phyloP scores from a whole-genome alignment of 2,113 vertebrate species.

The pig (Sus scrofa) region DNA sequence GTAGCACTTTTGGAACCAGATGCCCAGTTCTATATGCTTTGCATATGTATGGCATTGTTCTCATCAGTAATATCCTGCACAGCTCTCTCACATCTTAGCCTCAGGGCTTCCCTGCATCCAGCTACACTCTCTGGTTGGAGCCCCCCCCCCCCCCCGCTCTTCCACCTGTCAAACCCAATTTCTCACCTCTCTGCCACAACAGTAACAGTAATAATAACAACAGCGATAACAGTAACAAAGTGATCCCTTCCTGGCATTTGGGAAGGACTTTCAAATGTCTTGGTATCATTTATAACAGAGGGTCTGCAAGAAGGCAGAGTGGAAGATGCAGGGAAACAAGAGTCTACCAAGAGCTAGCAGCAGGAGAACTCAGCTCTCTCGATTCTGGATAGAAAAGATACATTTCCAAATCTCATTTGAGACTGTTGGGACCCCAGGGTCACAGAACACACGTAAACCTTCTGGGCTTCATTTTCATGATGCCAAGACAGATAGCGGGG shows the following conservation, averaged over 20 bases:
- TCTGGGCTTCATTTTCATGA: constrained; percentile 9
- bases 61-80: background rate
- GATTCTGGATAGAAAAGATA: background rate
- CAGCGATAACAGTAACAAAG: background rate
- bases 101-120: background rate
- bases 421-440: background rate
- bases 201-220: background rate
- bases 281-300: background rate
- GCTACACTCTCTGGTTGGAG: background rate
- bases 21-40: background rate
- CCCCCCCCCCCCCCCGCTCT: too few relatives aligned
- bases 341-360: background rate
- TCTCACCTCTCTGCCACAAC: background rate
- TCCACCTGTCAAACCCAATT: background rate
- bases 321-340: background rate
- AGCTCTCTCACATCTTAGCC: background rate
- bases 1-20: constrained; percentile 13
- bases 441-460: background rate
- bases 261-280: background rate
- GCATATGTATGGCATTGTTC: constrained; percentile 40
- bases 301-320: background rate
- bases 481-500: background rate
- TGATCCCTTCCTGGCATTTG: background rate
- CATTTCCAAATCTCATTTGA: background rate
- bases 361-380: background rate